A percentile compares a stretch with the other conserved stretches of the same genome.
Conservation (phyloP, 92 coral and sea anemone species). For the Ricordea florida region DNA sequence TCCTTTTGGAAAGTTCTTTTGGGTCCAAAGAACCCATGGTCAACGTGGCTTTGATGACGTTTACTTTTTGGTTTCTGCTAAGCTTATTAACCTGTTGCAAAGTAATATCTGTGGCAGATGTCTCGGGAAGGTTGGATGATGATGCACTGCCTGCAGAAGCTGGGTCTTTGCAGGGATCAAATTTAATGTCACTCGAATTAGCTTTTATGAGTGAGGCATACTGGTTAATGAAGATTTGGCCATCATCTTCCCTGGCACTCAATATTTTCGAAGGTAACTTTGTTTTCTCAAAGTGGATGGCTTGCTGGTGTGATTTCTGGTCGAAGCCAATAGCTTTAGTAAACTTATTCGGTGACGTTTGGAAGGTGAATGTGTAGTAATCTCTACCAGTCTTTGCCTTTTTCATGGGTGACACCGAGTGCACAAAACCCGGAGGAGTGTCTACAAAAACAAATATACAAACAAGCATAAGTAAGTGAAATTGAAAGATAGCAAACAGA, state of each 20-base stretch:
- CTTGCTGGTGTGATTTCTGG: slow-evolving; percentile 36
- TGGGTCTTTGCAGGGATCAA: slow-evolving; percentile 20
- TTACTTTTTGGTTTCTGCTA: slow-evolving; percentile 43
- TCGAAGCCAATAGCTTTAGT: slow-evolving; percentile 53
- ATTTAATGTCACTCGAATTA: slow-evolving; percentile 26
- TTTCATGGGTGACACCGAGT: slow-evolving; percentile 45
- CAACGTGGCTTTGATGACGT: slow-evolving; percentile 38
- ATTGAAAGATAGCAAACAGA: slow-evolving; percentile 16
- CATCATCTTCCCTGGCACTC: slow-evolving; percentile 37
- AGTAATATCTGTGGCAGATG: slow-evolving; percentile 37
- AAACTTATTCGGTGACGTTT: slow-evolving; percentile 28
- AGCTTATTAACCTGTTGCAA: slow-evolving; percentile 27
- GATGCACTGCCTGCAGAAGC: slow-evolving; percentile 1
- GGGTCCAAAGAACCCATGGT: slow-evolving; percentile 36
- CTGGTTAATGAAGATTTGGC: slow-evolving; percentile 37
- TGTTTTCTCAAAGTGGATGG: slow-evolving; percentile 41
- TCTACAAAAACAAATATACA: background rate
- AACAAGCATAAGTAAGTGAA: slow-evolving; percentile 13
- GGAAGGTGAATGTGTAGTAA: slow-evolving; percentile 33
- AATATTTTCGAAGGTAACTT: slow-evolving; percentile 42
- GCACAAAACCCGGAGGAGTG: slow-evolving; percentile 28
- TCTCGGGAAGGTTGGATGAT: slow-evolving; percentile 3
- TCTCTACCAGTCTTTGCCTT: slow-evolving; percentile 44
- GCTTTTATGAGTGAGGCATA: slow-evolving; percentile 24
- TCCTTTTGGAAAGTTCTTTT: slow-evolving; percentile 43